Percentiles rank a stretch among this genome's conserved stretches.
Conservation (phyloP, 30 jellyfish, hydroid and myxozoan genomes). For the Aurelia coerulea region DNA sequence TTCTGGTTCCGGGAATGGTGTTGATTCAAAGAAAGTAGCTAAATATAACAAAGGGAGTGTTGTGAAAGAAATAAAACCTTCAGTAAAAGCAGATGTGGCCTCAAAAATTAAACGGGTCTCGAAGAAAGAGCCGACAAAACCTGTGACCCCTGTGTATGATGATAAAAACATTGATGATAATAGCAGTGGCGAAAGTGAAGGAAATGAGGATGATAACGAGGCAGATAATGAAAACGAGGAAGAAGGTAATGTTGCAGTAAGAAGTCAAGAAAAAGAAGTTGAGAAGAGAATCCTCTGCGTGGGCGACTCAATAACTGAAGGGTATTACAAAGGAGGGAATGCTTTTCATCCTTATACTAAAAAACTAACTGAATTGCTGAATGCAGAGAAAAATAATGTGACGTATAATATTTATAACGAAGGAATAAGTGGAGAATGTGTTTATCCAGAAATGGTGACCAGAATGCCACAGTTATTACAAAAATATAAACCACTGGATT, state of each 20-base stretch:
- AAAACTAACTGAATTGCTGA: slow-evolving; percentile 47
- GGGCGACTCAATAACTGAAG: slow-evolving; percentile 85
- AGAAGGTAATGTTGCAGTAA: background rate
- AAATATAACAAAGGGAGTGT: background rate
- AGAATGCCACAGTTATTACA: slow-evolving; percentile 74
- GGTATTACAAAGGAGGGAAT: slow-evolving; percentile 61
- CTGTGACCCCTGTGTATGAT: background rate
- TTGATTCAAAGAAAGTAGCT: background rate
- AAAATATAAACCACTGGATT: slow-evolving; percentile 57
- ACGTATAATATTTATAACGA: slow-evolving; percentile 68
- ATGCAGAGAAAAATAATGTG: slow-evolving; percentile 41
- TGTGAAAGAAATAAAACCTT: background rate
- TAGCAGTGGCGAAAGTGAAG: slow-evolving; percentile 15
- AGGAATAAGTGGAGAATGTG: slow-evolving; percentile 91
- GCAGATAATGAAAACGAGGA: slow-evolving; percentile 17
- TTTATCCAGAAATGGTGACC: slow-evolving; percentile 61
- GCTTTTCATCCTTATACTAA: slow-evolving; percentile 73
- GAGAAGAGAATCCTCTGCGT: slow-evolving; percentile 69
- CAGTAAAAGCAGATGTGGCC: background rate
- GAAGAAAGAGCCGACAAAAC: background rate
- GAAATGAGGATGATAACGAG: slow-evolving; percentile 1
- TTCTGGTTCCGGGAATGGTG: slow-evolving; percentile 66
- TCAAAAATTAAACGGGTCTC: background rate
- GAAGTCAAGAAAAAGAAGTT: slow-evolving; percentile 18
- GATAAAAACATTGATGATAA: background rate